Conservation (phyloP, 2,797 vertebrate genomes). For the Peromyscus nudipes region DNA sequence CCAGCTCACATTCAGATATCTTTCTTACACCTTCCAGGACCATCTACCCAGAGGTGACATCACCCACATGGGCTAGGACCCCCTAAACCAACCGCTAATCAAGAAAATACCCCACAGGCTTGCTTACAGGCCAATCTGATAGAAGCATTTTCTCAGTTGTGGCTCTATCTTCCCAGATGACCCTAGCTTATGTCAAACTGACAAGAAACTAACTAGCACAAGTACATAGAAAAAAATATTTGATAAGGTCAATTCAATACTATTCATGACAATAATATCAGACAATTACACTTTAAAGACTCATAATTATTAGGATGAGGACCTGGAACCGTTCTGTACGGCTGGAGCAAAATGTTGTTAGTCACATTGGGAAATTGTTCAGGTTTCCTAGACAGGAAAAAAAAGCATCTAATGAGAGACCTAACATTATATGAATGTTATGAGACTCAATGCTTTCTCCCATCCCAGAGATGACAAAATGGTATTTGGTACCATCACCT, state of each 20-base stretch:
- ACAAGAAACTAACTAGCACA: neutral
- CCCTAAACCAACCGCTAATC: neutral
- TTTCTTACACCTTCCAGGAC: neutral
- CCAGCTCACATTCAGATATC: neutral
- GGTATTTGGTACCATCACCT: neutral
- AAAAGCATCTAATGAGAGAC: neutral
- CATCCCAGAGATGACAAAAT: neutral
- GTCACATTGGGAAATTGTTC: neutral
- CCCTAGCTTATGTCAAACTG: neutral
- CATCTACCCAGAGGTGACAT: neutral
- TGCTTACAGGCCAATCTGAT: neutral
- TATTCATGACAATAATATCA: neutral
- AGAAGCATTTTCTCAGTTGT: neutral
- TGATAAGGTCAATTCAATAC: slow-evolving; percentile 6
- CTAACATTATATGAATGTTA: neutral
- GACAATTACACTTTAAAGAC: neutral
- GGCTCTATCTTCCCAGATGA: neutral
- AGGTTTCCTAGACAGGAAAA: slow-evolving; percentile 16
- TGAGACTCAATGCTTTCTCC: neutral
- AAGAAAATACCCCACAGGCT: neutral
- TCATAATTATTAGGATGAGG: neutral
- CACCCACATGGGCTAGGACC: neutral
- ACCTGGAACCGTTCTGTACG: neutral
- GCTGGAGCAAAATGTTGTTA: neutral
- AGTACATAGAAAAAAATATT: neutral